Percentiles rank a stretch among this genome's conserved stretches.
phyloP scores from a whole-genome alignment of 2,888 invertebrate species.

The Parascotia fuliginaria region DNA sequence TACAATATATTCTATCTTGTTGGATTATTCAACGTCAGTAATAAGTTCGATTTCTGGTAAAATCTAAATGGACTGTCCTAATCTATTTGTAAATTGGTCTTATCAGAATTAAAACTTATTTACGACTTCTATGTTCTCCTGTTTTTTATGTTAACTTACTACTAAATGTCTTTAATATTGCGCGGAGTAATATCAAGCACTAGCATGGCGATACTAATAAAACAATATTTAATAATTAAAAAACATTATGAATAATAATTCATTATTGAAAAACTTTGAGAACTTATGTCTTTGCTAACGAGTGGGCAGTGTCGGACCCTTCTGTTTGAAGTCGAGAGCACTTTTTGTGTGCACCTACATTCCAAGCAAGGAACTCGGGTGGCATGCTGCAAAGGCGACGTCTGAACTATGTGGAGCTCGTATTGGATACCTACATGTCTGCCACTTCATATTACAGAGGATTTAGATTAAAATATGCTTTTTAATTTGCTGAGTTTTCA shows the following conservation, averaged over 20 bases:
- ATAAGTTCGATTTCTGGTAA: too few relatives aligned
- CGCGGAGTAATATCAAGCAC: too few relatives aligned
- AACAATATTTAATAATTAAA: not conserved
- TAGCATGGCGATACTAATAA: too few relatives aligned
- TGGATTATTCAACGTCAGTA: too few relatives aligned
- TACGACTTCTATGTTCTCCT: too few relatives aligned
- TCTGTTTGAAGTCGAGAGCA: constrained; percentile 74
- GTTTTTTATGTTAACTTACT: too few relatives aligned
- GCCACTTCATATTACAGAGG: not conserved
- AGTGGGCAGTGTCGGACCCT: constrained; percentile 69
- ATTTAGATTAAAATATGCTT: constrained; percentile 3
- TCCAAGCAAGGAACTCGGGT: constrained; percentile 68
- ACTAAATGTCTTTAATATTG: too few relatives aligned
- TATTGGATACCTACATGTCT: constrained; percentile 32
- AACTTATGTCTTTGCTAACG: constrained; percentile 58
- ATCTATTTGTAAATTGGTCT: too few relatives aligned
- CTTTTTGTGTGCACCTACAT: constrained; percentile 80
- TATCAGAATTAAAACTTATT: too few relatives aligned
- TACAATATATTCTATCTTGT: too few relatives aligned
- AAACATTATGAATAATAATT: constrained; percentile 11
- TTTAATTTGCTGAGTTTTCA: too few relatives aligned
- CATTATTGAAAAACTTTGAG: constrained; percentile 56
- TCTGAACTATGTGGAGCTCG: constrained; percentile 44
- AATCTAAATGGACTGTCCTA: too few relatives aligned
- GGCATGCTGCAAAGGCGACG: constrained; percentile 60